Evolutionary conservation across 2,888 invertebrate species (phyloP).

Genomic region (Fragum fragum): DNA sequence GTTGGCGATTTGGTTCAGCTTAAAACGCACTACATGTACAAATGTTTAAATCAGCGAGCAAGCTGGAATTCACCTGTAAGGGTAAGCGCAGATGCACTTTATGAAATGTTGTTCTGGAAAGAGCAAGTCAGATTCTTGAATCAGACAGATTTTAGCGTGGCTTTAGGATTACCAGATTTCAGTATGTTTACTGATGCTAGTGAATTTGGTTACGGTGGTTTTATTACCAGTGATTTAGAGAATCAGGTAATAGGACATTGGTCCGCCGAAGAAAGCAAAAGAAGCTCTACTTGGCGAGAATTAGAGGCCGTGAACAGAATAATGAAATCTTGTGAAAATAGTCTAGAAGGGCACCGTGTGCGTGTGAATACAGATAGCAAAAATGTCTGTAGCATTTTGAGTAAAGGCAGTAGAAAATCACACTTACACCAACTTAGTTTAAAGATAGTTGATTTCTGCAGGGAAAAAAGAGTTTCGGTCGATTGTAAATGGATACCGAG

Average conservation of each 20-base stretch:
- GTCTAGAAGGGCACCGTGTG: conserved; percentile 41
- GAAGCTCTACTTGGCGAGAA: conserved; percentile 63
- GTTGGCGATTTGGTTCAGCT: conserved; percentile 37
- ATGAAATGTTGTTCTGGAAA: conserved; percentile 23
- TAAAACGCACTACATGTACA: conserved; percentile 36
- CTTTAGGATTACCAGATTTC: background rate
- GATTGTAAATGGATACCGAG: conserved; percentile 58
- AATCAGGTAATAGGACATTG: conserved; percentile 41
- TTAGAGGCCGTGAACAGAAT: conserved; percentile 51
- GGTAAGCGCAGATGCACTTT: conserved; percentile 19
- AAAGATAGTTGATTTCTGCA: conserved; percentile 41
- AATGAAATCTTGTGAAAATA: conserved; percentile 20
- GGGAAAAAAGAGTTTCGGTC: conserved; percentile 33
- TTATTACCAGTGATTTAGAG: conserved; percentile 28
- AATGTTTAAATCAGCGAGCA: conserved; percentile 34
- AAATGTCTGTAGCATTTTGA: conserved; percentile 49
- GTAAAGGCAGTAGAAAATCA: conserved; percentile 41
- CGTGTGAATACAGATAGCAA: conserved; percentile 48
- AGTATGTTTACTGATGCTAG: conserved; percentile 45
- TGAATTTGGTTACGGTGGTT: conserved; percentile 48
- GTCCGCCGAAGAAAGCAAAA: conserved; percentile 37
- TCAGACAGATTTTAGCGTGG: background rate
- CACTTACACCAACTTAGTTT: conserved; percentile 54
- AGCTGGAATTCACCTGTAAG: conserved; percentile 43
- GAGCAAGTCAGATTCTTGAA: conserved; percentile 23